Conservation (phyloP, 2,113 vertebrate genomes). For the Gymnarchus niloticus region DNA sequence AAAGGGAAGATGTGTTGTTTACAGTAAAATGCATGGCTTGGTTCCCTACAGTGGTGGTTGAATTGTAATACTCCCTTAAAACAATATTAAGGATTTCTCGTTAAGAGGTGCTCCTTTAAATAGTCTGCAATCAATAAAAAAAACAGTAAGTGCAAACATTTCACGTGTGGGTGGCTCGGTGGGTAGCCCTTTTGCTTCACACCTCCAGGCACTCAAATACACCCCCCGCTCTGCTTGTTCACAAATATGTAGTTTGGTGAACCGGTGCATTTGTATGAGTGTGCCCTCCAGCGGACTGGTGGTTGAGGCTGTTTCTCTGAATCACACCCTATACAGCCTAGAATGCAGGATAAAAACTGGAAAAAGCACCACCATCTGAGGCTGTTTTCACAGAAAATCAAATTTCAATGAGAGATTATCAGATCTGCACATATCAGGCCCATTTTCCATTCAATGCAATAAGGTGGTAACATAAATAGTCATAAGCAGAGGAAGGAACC, state of each 20-base stretch:
- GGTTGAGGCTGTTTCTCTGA: too few relatives aligned
- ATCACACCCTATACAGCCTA: too few relatives aligned
- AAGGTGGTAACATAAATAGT: background rate
- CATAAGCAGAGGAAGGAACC: background rate
- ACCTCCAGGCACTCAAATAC: background rate
- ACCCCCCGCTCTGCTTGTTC: too few relatives aligned
- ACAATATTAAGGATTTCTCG: background rate
- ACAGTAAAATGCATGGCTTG: too few relatives aligned
- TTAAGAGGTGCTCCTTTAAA: background rate
- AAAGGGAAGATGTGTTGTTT: background rate
- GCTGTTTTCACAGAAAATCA: background rate
- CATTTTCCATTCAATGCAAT: background rate
- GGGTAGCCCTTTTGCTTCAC: background rate
- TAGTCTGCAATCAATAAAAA: background rate
- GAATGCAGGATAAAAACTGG: background rate
- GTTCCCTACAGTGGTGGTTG: background rate
- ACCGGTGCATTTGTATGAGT: too few relatives aligned
- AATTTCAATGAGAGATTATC: background rate
- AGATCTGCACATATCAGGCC: background rate
- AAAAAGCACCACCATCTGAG: background rate
- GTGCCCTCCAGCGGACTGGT: too few relatives aligned
- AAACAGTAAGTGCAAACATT: background rate
- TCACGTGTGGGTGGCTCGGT: background rate
- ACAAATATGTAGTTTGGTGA: too few relatives aligned
- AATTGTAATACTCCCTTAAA: background rate